Evolutionary conservation across 2,113 vertebrate genomes (phyloP), one percentile per base, ranked within the genome.

Genomic region (Dipodomys stephensi): DNA sequence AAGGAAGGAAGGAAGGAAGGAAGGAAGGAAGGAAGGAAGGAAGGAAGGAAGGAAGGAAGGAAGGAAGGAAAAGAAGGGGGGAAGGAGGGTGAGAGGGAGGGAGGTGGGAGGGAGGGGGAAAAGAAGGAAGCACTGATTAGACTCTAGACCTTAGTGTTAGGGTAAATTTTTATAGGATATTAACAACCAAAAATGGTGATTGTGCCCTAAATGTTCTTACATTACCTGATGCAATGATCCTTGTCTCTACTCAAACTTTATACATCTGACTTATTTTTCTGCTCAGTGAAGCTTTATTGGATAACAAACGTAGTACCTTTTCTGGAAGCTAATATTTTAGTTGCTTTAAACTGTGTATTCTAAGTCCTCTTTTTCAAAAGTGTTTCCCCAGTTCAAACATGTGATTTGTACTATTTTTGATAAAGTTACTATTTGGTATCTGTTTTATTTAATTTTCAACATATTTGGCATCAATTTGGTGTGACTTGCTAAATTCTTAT

Each of bases 371-470:
- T 83, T 92, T 89, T 65, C 72, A 78, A 83, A 92, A 85, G 65
- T n/a, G 79, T 22, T 81, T 74, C 23, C 80, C 71, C 65, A 4
- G 83, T 94, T 94, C 65, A 91, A 80, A 95, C 69, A 82, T 81
- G 92, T 90, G 84, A 73, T 95, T 92, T 93, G 39, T 39, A 5
- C 39, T 39, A 39, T 39, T 39, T 39, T 39, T 39, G 39, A 39
- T 39, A 39, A 4, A 39, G 39, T 69, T 96, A 71, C 84, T 91
- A 90, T 79, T 96, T 85, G 76, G 65, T 87, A 72, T 95, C 35
- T 97, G 92, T 96, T 96, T 95, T 95, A 79, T 90, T 35, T 92
- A 84, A 94, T 95, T 97, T 95, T 85, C 82, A 87, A 80, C 28
- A 69, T 83, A 97, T 77, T 95, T 90, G 71, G 69, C 68, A 85